phyloP scores from a whole-genome alignment of 23 tunicate genomes.

The Clavelina lepadiformis region DNA sequence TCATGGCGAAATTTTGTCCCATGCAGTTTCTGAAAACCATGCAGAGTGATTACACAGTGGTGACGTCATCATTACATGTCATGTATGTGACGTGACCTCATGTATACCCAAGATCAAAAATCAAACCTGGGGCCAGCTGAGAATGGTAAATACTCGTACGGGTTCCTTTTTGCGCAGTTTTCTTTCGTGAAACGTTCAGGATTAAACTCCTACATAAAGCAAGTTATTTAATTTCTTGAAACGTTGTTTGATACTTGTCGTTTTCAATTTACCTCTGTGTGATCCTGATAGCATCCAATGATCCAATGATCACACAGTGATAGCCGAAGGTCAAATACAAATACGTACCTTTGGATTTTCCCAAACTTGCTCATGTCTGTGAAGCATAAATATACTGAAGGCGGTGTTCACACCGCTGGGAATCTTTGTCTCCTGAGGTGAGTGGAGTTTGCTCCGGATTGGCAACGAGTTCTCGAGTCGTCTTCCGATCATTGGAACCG shows the following conservation, averaged over 20 bases:
- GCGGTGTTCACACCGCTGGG: constrained; percentile 5
- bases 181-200: constrained; percentile 67
- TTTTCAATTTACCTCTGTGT: too few relatives aligned
- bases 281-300: too few relatives aligned
- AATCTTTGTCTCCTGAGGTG: background rate
- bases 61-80: too few relatives aligned
- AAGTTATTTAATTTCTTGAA: too few relatives aligned
- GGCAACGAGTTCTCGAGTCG: background rate
- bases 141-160: constrained; percentile 61
- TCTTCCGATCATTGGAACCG: constrained; percentile 30
- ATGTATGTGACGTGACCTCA: too few relatives aligned
- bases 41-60: too few relatives aligned
- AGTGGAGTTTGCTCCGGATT: background rate
- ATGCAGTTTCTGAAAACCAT: too few relatives aligned
- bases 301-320: too few relatives aligned
- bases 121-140: constrained; percentile 61
- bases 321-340: too few relatives aligned
- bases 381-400: constrained; percentile 13
- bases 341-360: constrained; percentile 39
- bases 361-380: constrained; percentile 43
- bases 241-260: too few relatives aligned
- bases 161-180: constrained; percentile 38
- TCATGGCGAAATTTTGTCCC: too few relatives aligned
- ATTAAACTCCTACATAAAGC: constrained; percentile 47
- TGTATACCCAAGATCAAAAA: too few relatives aligned